These are phyloP conservation scores for Matsumyia berberina DNA, from an alignment of 2,888 invertebrate genomes.

Conservation along the genomic window DNA sequence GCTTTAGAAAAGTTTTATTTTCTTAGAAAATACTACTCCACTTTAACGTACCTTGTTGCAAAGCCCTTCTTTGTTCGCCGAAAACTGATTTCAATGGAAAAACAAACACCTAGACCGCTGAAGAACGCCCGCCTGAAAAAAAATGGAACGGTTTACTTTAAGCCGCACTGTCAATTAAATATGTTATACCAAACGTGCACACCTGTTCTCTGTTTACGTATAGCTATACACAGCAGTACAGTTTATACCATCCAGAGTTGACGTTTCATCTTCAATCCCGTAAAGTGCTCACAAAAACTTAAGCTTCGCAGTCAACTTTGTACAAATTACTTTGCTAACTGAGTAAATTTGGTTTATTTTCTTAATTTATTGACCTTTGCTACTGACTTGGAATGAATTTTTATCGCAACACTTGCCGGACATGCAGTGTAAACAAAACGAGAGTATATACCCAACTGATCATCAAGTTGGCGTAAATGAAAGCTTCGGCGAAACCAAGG, in stretches of 20 bases:
- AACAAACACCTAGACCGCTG: too few relatives aligned
- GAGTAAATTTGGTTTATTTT: not conserved
- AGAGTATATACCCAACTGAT: constrained; percentile 42
- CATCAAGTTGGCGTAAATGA: constrained; percentile 22
- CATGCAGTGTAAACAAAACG: constrained; percentile 60
- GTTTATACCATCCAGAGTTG: constrained; percentile 8
- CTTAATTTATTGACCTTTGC: not conserved
- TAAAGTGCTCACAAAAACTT: not conserved
- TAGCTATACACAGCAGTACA: not conserved
- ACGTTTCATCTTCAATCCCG: not conserved
- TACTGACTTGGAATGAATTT: not conserved
- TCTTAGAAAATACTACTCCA: too few relatives aligned
- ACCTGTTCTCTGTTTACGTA: constrained; percentile 18
- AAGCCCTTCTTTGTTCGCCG: too few relatives aligned
- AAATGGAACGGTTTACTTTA: not conserved
- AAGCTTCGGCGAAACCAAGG: constrained; percentile 26
- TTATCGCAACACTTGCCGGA: constrained; percentile 4
- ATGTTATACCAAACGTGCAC: not conserved
- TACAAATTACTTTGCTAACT: not conserved
- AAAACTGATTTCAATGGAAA: too few relatives aligned
- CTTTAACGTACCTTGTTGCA: too few relatives aligned
- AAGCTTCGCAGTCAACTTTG: not conserved
- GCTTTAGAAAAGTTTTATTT: too few relatives aligned
- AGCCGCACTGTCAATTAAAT: not conserved
- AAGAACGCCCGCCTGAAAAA: not conserved